Percentiles rank a stretch among this genome's conserved stretches.
Conservation (phyloP, 2,888 invertebrate genomes). For the Lasioglossum malachurum region DNA sequence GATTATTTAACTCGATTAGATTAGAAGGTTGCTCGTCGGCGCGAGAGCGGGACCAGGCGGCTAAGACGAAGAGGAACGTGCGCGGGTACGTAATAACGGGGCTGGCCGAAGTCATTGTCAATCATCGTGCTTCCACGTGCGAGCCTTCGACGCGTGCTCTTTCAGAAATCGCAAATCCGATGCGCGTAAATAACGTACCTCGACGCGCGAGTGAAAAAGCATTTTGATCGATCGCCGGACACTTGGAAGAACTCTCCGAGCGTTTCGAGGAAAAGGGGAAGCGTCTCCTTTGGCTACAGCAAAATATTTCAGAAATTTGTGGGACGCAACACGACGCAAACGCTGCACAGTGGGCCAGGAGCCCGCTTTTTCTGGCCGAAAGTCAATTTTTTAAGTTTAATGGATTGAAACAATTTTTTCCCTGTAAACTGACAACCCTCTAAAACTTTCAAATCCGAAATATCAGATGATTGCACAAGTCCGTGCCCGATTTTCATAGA, state of each 20-base stretch:
- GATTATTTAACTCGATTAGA: slow-evolving; percentile 47
- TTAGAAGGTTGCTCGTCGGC: slow-evolving; percentile 34
- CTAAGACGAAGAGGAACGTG: slow-evolving; percentile 36
- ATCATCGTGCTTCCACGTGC: slow-evolving; percentile 37
- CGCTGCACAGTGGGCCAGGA: too few species aligned
- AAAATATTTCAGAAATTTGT: too few species aligned
- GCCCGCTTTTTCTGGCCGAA: too few species aligned
- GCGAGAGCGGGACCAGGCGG: neutral
- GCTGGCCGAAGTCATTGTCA: slow-evolving; percentile 40
- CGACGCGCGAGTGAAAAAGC: neutral
- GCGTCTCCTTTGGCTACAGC: too few species aligned
- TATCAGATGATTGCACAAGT: too few species aligned
- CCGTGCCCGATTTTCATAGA: too few species aligned
- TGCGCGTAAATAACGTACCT: neutral
- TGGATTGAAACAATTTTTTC: too few species aligned
- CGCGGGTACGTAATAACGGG: slow-evolving; percentile 33
- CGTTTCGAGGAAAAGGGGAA: neutral
- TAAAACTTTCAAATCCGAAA: too few species aligned
- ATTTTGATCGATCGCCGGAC: neutral
- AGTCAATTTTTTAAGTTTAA: too few species aligned
- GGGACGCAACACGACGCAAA: too few species aligned
- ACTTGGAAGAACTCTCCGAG: neutral
- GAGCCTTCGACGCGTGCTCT: neutral
- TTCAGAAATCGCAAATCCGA: neutral
- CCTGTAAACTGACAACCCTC: too few species aligned